Conservation (phyloP, 2,888 invertebrate species). For the Clistopyga incitator region DNA sequence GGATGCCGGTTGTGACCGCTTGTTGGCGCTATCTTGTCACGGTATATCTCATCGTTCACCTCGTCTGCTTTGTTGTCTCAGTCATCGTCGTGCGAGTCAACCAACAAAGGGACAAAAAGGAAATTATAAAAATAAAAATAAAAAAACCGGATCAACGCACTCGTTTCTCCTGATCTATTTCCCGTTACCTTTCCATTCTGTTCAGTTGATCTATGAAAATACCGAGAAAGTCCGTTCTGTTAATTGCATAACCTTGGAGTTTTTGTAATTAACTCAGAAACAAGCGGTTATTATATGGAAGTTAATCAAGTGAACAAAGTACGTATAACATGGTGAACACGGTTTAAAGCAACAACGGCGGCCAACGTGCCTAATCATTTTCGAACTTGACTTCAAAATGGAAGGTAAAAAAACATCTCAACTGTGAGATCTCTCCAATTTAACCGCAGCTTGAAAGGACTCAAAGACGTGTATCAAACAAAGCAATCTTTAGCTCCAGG, state of each 20-base stretch:
- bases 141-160: neutral
- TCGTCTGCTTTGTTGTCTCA: constrained; percentile 28
- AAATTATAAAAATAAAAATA: neutral
- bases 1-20: constrained; percentile 52
- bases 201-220: constrained; percentile 22
- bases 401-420: neutral
- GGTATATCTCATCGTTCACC: constrained; percentile 37
- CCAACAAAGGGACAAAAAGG: neutral
- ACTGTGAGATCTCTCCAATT: neutral
- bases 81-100: constrained; percentile 24
- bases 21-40: constrained; percentile 45
- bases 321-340: neutral
- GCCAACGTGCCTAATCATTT: neutral
- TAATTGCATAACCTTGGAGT: neutral
- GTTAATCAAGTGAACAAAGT: no score
- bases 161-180: constrained; percentile 30
- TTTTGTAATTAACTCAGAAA: neutral
- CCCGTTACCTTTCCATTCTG: constrained; percentile 18
- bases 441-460: neutral
- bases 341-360: neutral
- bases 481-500: constrained; percentile 4
- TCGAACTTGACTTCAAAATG: neutral
- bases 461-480: neutral
- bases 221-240: neutral
- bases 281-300: neutral